Evolutionary conservation across 2,888 invertebrate species (phyloP), one percentile per base, ranked within the genome.

Genomic region (Dryobota labecula): DNA sequence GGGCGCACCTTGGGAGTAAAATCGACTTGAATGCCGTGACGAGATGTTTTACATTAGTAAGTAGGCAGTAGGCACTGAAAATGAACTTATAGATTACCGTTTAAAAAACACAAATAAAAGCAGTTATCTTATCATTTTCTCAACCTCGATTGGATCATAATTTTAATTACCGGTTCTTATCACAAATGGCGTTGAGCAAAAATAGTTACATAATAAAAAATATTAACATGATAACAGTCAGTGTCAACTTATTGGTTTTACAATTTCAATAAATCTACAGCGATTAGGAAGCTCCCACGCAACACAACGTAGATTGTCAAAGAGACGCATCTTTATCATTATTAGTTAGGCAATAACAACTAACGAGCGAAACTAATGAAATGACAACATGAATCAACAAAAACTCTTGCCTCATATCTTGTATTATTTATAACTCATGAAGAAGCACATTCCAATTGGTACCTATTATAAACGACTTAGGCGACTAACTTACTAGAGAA

Each of bases 371-470:
- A 71, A 71, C 57, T 24, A 47, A 65, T 30, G 7, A 2, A 57
- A 63, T 41, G 11, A 33, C 49, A 41, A 71, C 41, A 78, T 30
- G n/a, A 54, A 61, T 61, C 47, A 38, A 61, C 38, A 58, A 64
- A 64, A 53, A 54, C 47, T 36, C 41, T 71, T 63, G 13, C 58
- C 20, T 53, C 30, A 64, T 41, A 43, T 33, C 13, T 38, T 30
- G 2, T 60, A 13, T 13, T 51, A 7, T 51, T 24, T 47, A n/a
- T 47, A 11, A n/a, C n/a, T n/a, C 13, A 43, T 43, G 13, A 49
- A 57, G 27, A 57, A 51, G 51, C 24, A 8, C 18, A 54, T 73
- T 41, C 24, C n/a, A 54, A 47, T 20, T 27, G 33, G 11, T n/a
- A n/a, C n/a, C n/a, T n/a, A n/a, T n/a, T n/a, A n/a, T n/a, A n/a